Percentiles rank a stretch among this genome's conserved stretches.
Evolutionary conservation across 2,113 vertebrate species (phyloP).

Genomic region (Sylvilagus bachmani): DNA sequence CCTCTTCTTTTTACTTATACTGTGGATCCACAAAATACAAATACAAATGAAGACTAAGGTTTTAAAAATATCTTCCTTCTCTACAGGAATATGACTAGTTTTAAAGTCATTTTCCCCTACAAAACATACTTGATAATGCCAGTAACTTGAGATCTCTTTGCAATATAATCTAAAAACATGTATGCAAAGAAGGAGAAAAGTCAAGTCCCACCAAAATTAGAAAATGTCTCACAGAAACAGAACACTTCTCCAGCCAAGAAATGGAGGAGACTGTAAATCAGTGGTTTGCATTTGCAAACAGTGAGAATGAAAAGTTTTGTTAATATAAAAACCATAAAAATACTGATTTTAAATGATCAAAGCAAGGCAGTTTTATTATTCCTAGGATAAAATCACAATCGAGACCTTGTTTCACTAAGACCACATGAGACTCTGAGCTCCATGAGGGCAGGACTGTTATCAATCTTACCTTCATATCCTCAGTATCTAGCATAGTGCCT

Average conservation of each 20-base stretch:
- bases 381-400: slow-evolving; percentile 43
- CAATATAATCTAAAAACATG: slow-evolving; percentile 67
- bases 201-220: slow-evolving; percentile 71
- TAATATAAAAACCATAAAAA: slow-evolving; percentile 58
- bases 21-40: slow-evolving; percentile 65
- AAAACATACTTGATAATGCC: slow-evolving; percentile 34
- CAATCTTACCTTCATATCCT: slow-evolving; percentile 68
- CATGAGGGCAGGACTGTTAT: background rate
- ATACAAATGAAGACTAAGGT: slow-evolving; percentile 51
- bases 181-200: slow-evolving; percentile 65
- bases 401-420: slow-evolving; percentile 45
- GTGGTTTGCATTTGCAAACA: slow-evolving; percentile 66
- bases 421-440: slow-evolving; percentile 57
- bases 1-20: slow-evolving; percentile 60
- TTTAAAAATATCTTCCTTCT: slow-evolving; percentile 39
- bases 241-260: slow-evolving; percentile 71
- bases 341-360: slow-evolving; percentile 55
- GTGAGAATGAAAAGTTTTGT: slow-evolving; percentile 59
- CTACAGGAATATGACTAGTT: slow-evolving; percentile 51
- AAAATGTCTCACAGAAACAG: slow-evolving; percentile 78
- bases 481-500: slow-evolving; percentile 60
- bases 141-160: slow-evolving; percentile 69
- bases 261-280: slow-evolving; percentile 61
- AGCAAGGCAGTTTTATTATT: slow-evolving; percentile 68
- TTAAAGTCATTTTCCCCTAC: slow-evolving; percentile 61